Evolutionary conservation across 2,888 invertebrate genomes (phyloP), one percentile per base, ranked within the genome.

Genomic region (Caprella mutica): DNA sequence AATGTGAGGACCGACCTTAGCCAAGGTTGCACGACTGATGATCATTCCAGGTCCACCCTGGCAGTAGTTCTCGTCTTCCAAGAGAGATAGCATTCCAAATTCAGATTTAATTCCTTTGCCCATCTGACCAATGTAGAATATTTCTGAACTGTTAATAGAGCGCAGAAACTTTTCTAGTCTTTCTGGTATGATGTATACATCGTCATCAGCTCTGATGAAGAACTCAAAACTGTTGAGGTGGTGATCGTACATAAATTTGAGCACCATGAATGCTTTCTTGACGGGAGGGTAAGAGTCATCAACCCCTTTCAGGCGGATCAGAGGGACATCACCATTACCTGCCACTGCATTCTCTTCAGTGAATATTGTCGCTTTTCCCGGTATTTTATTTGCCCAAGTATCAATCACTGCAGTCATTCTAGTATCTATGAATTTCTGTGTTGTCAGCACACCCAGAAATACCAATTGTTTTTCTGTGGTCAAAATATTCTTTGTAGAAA

Each of bases 31-130:
- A 61, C 86, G 78, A 66, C 92, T 93, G 65, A 96, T 74, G 52
- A 97, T 81, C 55, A 98, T 88, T 0, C 97, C 96, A 0, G 98
- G 96, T 0, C 98, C 98, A 27, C 98, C 98, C 98, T 98, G 98
- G 72, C 97, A 98, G 74, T 96, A 98, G 75, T 98, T 98, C 75
- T 97, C 96, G 71, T 66, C 52, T 23, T 35, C 44, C 30, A 59
- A 55, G 9, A 66, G 56, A n/a, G 58, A 35, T 3, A 66, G 51
- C 14, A 51, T 70, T 3, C 78, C 78, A 64, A 76, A 72, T 68
- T 78, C 96, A 65, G 89, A 85, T 63, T 76, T 82, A 62, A 86
- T 88, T 0, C 90, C 90, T 46, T 85, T 77, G 0, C 72, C 72
- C 26, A 69, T 68, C 61, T 68, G 68, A 84, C 1, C 86, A 65